Base-by-base conservation (phyloP, 2,797 vertebrate genomes). In the Coilia nasus region DNA sequence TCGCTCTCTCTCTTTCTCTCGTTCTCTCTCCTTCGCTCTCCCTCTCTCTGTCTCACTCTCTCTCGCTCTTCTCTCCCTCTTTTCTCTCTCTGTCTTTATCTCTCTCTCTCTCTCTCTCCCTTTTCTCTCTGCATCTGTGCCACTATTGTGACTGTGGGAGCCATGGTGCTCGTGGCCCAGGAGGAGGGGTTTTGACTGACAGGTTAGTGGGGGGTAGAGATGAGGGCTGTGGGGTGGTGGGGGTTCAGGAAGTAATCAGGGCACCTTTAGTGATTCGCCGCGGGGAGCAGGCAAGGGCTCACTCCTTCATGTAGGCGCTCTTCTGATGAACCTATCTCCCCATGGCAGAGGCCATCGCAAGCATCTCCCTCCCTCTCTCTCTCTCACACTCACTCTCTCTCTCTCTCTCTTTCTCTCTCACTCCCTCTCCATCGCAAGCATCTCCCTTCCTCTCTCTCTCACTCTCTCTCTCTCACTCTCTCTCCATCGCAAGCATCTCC, bases 331-430 rank as follows among this genome's bases (percentile, higher is more conserved):
- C 83, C 83, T 82, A 80, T 89, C 90, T 90, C 15, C 75, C 60
- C 86, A 17, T 44, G 85, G 88, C 84, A 87, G 81, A 88, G 87
- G 87, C 89, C 86, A 89, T 71, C 25, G 82, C 44, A 3, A 84
- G 87, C 23, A 46, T 67, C 67, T 88, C 91, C 90, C 62, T 75
- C 71, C 17, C 67, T 41, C 67, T 1, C 28, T 7, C 11, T 1
- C 67, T 35, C 23, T 11, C 23, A 28, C 62, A 10, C 64, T 35
- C 1, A 0, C 64, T 35, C 28, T 6, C 64, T 35, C 64, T 31
- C 64, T 71, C 64, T 15, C 67, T 75, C 62, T 71, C 28, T 31
- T 3, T 31, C 64, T 71, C 0, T 15, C 25, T 71, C 5, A 1
- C 25, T 15, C 28, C 31, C 35, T 41, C 35, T 41, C 35, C 5